These are phyloP conservation scores for Papilio protenor DNA, from an alignment of 2,888 invertebrate species.

Conservation along the genomic window DNA sequence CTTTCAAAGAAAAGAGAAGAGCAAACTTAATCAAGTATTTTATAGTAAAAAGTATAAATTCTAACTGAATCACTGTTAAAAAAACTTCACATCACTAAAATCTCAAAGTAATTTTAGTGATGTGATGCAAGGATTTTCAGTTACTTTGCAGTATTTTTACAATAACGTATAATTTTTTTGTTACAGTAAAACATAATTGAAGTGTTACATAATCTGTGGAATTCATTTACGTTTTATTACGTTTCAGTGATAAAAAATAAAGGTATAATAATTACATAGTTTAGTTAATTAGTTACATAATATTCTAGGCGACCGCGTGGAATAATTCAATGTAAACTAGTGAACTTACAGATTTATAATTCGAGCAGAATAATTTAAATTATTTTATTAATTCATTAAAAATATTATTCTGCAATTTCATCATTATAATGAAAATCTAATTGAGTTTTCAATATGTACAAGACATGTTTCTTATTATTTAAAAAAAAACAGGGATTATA, in stretches of 20 bases:
- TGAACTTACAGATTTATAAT: neutral
- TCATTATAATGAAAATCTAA: too few species aligned
- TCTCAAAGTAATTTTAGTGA: too few species aligned
- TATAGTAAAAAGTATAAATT: too few species aligned
- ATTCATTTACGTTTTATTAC: slow-evolving; percentile 22
- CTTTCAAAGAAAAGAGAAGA: neutral
- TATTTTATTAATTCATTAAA: neutral
- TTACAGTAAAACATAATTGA: neutral
- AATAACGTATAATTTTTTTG: neutral
- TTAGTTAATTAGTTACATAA: slow-evolving; percentile 14
- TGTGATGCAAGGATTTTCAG: too few species aligned
- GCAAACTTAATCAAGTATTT: neutral
- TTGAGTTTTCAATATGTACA: too few species aligned
- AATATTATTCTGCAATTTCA: too few species aligned
- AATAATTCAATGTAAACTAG: neutral
- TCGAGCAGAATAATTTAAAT: neutral
- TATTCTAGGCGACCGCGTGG: neutral
- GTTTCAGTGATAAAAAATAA: slow-evolving; percentile 19
- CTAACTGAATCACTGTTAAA: too few species aligned
- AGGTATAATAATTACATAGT: slow-evolving; percentile 13
- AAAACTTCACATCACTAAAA: too few species aligned
- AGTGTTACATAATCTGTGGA: slow-evolving; percentile 1
- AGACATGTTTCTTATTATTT: neutral
- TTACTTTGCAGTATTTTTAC: too few species aligned
- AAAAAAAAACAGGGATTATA: neutral